These are phyloP conservation scores for Chitala chitala DNA, from an alignment of 2,113 vertebrate species.

Conservation along the genomic window DNA sequence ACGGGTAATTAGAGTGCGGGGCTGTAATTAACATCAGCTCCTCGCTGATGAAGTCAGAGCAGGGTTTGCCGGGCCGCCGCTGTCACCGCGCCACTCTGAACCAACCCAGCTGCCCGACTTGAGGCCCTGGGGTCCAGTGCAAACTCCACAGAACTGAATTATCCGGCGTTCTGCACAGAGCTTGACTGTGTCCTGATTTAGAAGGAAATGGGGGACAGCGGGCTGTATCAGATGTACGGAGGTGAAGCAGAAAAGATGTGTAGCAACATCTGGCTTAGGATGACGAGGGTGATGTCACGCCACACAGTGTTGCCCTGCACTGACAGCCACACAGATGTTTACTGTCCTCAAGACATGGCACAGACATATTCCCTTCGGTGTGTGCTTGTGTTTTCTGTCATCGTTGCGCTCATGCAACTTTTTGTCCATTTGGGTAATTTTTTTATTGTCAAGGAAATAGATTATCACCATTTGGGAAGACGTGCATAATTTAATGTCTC, in stretches of 20 bases:
- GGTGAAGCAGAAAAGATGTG: background rate
- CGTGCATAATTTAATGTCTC: constrained; percentile 59
- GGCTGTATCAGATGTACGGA: background rate
- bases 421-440: constrained; percentile 20
- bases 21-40: constrained; percentile 58
- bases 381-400: no score
- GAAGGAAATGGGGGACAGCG: background rate
- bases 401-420: background rate
- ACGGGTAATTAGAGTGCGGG: constrained; percentile 56
- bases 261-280: background rate
- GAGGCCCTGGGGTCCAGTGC: no score
- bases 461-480: constrained; percentile 41
- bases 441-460: constrained; percentile 43
- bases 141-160: no score
- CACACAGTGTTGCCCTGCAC: background rate
- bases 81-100: no score
- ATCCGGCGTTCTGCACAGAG: no score
- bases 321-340: background rate
- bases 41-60: constrained; percentile 46
- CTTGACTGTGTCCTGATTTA: no score
- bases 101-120: no score
- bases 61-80: constrained; percentile 41
- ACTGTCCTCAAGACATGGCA: background rate
- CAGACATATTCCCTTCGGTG: no score
- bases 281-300: background rate